Evolutionary conservation across 2,113 vertebrate genomes (phyloP), one percentile per base, ranked within the genome.

Genomic region (Rousettus leschenaultii): DNA sequence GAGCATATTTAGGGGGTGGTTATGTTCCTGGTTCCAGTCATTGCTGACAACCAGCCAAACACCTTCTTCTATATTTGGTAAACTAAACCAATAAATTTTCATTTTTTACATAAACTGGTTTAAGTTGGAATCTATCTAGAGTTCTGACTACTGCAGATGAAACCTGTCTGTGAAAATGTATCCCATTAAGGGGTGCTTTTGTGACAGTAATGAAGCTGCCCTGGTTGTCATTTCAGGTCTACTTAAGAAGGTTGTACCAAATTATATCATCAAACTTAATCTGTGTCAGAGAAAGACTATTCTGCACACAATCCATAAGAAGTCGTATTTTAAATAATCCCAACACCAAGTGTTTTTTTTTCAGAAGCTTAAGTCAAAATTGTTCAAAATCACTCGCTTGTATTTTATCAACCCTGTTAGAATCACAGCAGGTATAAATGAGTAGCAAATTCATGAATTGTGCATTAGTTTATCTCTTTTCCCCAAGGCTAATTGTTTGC

Each of bases 401-500:
- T 79, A 53, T 88, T 77, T 93, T 51, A 89, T 84, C 70, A 80
- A 63, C 45, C 82, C 71, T 94, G 80, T 75, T 97, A 68, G 83
- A 91, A 91, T 95, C 96, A 92, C 92, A 95, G 95, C 89, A 96
- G 83, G 92, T 94, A 96, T 84, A 92, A 95, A 82, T 89, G 79
- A 96, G 94, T 80, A 87, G 63, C 35, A 90, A 94, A 94, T 85
- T 89, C 84, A 97, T 97, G 96, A 96, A 97, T 96, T 95, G 75
- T 97, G 73, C 91, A 96, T 97, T 94, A 89, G 70, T 96, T 96
- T 95, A 93, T 85, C 86, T 95, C 55, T 96, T 95, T 95, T 89
- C 33, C 79, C 53, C 74, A 82, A 87, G 83, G 86, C 79, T 92
- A 97, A 95, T 95, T 95, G 92, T 97, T 97, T 95, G 65, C 68